phyloP scores from a whole-genome alignment of 2,113 vertebrate species.

The Chionodraco myersi region DNA sequence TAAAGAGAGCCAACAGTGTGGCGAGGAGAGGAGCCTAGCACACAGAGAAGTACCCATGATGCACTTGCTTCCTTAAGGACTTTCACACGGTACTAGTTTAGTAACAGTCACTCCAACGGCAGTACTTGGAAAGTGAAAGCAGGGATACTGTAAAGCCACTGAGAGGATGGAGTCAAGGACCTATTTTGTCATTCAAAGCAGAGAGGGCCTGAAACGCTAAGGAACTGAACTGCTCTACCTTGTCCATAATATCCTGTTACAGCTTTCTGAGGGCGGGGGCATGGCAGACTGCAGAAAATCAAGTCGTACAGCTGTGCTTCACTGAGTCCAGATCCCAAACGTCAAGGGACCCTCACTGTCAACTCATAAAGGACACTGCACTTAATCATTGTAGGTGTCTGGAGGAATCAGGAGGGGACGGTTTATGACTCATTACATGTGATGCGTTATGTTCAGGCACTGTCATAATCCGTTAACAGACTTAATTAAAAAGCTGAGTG shows the following conservation, averaged over 20 bases:
- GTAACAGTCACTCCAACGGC: constrained; percentile 51
- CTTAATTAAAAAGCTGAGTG: constrained; percentile 72
- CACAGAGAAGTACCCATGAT: constrained; percentile 50
- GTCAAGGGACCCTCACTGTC: constrained; percentile 49
- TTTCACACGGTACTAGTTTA: constrained; percentile 57
- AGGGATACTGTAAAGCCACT: constrained; percentile 28
- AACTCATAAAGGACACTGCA: constrained; percentile 53
- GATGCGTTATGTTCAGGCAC: constrained; percentile 45
- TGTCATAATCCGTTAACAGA: constrained; percentile 66
- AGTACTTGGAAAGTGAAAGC: constrained; percentile 57
- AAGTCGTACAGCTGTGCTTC: constrained; percentile 40
- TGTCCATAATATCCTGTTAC: constrained; percentile 37
- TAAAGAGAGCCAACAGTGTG: constrained; percentile 52
- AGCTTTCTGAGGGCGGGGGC: constrained; percentile 26
- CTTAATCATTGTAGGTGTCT: constrained; percentile 50
- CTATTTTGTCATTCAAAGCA: constrained; percentile 58
- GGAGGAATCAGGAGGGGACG: constrained; percentile 51
- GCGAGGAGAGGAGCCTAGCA: constrained; percentile 27
- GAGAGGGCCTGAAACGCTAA: constrained; percentile 46
- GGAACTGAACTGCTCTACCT: constrained; percentile 54
- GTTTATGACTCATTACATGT: constrained; percentile 57
- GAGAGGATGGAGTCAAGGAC: constrained; percentile 56
- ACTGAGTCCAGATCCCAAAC: constrained; percentile 36
- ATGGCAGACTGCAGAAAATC: constrained; percentile 35
- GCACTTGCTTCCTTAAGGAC: constrained; percentile 59